Evolutionary conservation across 2,888 invertebrate species (phyloP), one percentile per base, ranked within the genome.

Genomic region (Carpatolechia fugitivella): DNA sequence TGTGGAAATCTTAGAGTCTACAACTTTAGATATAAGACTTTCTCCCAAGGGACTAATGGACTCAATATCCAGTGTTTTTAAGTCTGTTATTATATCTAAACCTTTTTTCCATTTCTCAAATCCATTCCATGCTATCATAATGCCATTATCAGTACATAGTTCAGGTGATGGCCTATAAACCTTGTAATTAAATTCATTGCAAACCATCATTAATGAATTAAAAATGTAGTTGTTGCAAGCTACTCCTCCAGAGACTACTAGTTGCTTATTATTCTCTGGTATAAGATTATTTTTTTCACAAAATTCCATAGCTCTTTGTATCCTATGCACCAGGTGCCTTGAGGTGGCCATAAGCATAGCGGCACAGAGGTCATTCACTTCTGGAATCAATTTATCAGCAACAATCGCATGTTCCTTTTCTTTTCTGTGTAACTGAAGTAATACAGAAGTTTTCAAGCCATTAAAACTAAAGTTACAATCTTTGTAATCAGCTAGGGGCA

Each of bases 91-190:
- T 60, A 93, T 76, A 60, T 93, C 93, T 59, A 85, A 65, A 16
- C 91, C 82, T 55, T 77, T 80, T 58, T 69, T 82, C 90, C 93
- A 94, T 80, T 94, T 95, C 82, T 99, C 98, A 52, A 98, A 91
- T 3, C 98, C 99, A 90, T 98, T 98, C 98, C 99, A 99, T 30
- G 99, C 99, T 72, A 99, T 97, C 99, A 99, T 99, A 29, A 98
- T 93, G 16, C 99, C 99, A 91, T 99, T 99, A 81, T 99, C 99
- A 0, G 97, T 98, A 78, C 99, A 99, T 36, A 98, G 91, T 68
- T 93, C 92, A 35, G 95, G 94, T 0, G 95, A 93, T 6, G 99
- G 98, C 62, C 95, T 93, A 54, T 93, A 92, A 35, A 97, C 88
- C 69, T 88, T 85, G 73, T 93, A 97, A 11, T 90, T 91, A 69